These are phyloP conservation scores for Acrobasis repandana DNA, from an alignment of 2,888 invertebrate species.

Conservation along the genomic window DNA sequence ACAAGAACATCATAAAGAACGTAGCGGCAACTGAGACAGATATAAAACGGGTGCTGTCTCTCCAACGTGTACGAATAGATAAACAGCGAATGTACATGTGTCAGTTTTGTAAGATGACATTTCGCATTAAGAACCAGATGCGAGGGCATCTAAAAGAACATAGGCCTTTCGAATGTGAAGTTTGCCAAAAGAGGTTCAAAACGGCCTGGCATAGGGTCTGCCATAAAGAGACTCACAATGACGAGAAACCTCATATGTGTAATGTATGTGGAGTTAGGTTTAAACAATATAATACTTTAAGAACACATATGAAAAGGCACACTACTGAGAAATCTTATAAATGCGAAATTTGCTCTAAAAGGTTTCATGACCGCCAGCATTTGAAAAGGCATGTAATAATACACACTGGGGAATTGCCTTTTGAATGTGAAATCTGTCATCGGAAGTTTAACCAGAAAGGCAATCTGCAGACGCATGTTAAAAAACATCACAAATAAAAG, in stretches of 20 bases:
- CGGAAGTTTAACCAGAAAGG: background rate
- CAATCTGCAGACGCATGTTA: background rate
- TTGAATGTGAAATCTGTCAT: background rate
- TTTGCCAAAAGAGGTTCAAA: background rate
- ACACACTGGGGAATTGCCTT: constrained; percentile 22
- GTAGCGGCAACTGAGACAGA: background rate
- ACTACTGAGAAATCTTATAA: background rate
- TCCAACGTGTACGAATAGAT: background rate
- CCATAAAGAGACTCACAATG: background rate
- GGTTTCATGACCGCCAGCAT: background rate
- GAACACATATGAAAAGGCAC: background rate
- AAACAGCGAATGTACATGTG: background rate
- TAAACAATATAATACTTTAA: background rate
- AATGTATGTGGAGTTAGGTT: background rate
- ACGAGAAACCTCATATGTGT: background rate
- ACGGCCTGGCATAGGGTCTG: background rate
- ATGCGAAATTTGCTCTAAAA: background rate
- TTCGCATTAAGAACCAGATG: background rate
- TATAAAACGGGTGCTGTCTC: background rate
- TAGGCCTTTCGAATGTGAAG: background rate
- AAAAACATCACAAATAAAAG: background rate
- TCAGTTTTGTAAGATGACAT: background rate
- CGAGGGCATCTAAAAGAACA: background rate
- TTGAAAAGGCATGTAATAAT: constrained; percentile 3
- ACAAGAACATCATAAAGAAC: background rate